Conservation (phyloP, 2,797 vertebrate species). For the Hydrophis major region DNA sequence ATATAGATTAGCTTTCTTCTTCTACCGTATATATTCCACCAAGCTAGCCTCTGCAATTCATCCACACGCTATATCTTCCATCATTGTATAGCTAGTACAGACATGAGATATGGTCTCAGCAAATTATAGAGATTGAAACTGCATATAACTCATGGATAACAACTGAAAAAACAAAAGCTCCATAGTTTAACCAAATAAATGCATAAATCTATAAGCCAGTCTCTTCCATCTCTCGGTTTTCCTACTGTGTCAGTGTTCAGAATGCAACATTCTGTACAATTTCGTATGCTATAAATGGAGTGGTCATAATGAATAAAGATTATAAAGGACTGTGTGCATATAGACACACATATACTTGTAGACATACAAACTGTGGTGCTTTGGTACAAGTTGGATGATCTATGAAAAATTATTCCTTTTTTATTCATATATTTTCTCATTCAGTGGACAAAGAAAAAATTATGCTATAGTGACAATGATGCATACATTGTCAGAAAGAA, state of each 20-base stretch:
- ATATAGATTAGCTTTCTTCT: not conserved
- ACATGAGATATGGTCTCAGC: not conserved
- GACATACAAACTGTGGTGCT: too few species aligned
- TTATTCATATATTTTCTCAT: not conserved
- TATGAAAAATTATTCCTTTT: not conserved
- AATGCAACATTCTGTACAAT: not conserved
- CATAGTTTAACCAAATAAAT: not conserved
- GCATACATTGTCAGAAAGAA: not conserved
- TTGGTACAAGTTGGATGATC: not conserved
- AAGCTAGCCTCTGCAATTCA: not conserved
- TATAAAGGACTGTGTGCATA: too few species aligned
- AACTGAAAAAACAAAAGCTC: not conserved
- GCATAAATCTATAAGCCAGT: not conserved
- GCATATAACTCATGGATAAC: not conserved
- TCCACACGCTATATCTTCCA: not conserved
- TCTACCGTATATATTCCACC: not conserved
- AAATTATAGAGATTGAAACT: not conserved
- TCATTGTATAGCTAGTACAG: not conserved
- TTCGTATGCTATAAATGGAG: too few species aligned
- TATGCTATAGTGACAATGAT: not conserved
- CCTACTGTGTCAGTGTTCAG: not conserved
- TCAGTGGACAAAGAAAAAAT: not conserved
- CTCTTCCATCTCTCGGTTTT: not conserved
- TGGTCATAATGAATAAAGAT: too few species aligned
- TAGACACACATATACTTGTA: not conserved